These are phyloP conservation scores for Lepetodrilus schrolli DNA, from an alignment of 2,888 invertebrate genomes.

Conservation along the genomic window DNA sequence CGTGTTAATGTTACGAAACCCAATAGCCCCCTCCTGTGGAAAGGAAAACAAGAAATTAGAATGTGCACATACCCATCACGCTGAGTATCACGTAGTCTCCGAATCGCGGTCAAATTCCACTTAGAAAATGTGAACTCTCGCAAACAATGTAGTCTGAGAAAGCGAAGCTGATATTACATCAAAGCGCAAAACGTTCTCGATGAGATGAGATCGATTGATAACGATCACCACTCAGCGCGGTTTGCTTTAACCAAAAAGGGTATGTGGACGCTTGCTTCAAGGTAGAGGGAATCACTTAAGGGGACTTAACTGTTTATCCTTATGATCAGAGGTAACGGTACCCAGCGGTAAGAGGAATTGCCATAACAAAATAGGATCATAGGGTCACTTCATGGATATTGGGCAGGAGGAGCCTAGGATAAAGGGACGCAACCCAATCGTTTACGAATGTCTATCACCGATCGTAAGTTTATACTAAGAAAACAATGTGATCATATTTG, in stretches of 20 bases:
- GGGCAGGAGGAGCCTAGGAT: too few relatives aligned
- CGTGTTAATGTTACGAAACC: constrained; percentile 6
- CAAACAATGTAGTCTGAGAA: neutral
- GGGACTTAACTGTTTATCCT: neutral
- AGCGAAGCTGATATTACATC: constrained; percentile 11
- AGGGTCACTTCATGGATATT: too few relatives aligned
- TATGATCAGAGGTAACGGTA: neutral
- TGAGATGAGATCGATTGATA: constrained; percentile 6
- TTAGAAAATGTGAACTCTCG: neutral
- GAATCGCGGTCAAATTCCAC: neutral
- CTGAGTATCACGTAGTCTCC: neutral
- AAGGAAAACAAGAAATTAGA: neutral
- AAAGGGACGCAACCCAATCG: too few relatives aligned
- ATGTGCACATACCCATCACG: neutral
- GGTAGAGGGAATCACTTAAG: neutral
- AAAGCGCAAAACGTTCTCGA: neutral
- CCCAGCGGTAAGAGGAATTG: neutral
- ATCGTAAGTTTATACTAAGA: too few relatives aligned
- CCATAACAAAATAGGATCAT: neutral
- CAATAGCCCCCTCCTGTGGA: neutral
- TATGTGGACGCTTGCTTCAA: neutral
- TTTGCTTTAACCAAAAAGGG: neutral
- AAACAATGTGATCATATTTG: too few relatives aligned
- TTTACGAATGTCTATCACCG: too few relatives aligned
- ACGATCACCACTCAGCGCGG: neutral